Base-by-base conservation (phyloP, 2,888 invertebrate genomes). In the Lithophane semibrunnea region DNA sequence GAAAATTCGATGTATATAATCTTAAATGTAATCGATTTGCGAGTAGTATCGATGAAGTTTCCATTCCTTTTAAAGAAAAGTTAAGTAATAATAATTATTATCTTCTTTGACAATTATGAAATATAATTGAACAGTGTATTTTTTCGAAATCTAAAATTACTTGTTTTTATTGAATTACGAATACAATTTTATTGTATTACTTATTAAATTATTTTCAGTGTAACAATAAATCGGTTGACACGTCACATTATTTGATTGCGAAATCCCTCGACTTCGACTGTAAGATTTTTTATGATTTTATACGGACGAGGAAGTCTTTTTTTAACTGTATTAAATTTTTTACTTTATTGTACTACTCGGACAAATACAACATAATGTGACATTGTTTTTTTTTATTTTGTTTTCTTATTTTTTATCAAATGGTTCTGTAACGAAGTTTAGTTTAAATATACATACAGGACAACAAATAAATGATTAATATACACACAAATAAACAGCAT, bases 171-270 rank as follows among this genome's bases (percentile, higher is more conserved):
- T 81, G 73, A 84, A 86, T 86, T 80, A 70, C 60, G 81, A 80
- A 83, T 80, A 82, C 83, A 79, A 86, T 73, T 75, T 73, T 78
- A 86, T 83, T 89, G 89, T 88, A 87, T 75, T 78, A 52, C 85
- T 88, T 80, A 91, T 88, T 92, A 91, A 91, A 92, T 92, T 91
- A 92, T 92, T 92, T 90, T 90, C 90, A 90, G 90, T 92, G 89
- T 91, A 91, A 90, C 87, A 86, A 91, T 92, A 92, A 91, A 92
- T 89, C 88, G 86, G 87, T 91, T 90, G 89, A 89, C 88, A 91
- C 88, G 87, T 91, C 58, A 77, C 70, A 47, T 77, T 83, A 87
- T 88, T 92, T 90, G 85, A 89, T 88, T 91, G 79, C 74, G 73
- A 84, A 87, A 81, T 87, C 85, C 90, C 82, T 63, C 21, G 0